A percentile compares a stretch with the other conserved stretches of the same genome.
Conservation (phyloP, 2,797 vertebrate species). For the Australoheros facetus region DNA sequence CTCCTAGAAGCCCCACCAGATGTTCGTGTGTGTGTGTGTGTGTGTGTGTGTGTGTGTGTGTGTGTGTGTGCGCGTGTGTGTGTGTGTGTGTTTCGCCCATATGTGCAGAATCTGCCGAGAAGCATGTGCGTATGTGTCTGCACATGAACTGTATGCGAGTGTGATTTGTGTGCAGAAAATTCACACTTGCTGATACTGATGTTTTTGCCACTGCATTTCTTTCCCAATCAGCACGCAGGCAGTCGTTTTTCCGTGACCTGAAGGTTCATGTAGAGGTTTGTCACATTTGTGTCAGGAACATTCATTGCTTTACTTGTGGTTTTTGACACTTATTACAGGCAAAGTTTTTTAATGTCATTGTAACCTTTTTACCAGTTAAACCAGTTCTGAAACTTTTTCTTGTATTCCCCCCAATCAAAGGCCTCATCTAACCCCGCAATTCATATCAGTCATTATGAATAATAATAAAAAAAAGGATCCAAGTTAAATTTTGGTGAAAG, state of each 20-base stretch:
- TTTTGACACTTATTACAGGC: slow-evolving; percentile 3
- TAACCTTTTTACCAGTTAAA: slow-evolving; percentile 5
- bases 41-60: slow-evolving; percentile 1
- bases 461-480: neutral
- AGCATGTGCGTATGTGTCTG: neutral
- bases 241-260: neutral
- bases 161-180: slow-evolving; percentile 9
- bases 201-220: neutral
- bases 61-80: slow-evolving; percentile 12
- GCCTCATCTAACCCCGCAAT: neutral
- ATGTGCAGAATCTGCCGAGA: slow-evolving; percentile 16
- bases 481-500: neutral
- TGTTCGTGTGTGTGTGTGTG: slow-evolving; percentile 33
- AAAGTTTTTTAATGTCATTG: slow-evolving; percentile 9
- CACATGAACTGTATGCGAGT: neutral
- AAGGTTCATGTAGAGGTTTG: slow-evolving; percentile 9
- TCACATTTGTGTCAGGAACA: neutral
- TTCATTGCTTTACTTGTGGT: slow-evolving; percentile 1
- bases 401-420: neutral
- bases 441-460: neutral
- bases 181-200: neutral
- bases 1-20: slow-evolving; percentile 34
- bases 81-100: slow-evolving; percentile 18
- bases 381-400: slow-evolving; percentile 1
- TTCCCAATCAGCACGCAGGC: neutral